These are phyloP conservation scores for Oconnorella tubifera DNA, from an alignment of 2,888 invertebrate genomes.

Conservation along the genomic window DNA sequence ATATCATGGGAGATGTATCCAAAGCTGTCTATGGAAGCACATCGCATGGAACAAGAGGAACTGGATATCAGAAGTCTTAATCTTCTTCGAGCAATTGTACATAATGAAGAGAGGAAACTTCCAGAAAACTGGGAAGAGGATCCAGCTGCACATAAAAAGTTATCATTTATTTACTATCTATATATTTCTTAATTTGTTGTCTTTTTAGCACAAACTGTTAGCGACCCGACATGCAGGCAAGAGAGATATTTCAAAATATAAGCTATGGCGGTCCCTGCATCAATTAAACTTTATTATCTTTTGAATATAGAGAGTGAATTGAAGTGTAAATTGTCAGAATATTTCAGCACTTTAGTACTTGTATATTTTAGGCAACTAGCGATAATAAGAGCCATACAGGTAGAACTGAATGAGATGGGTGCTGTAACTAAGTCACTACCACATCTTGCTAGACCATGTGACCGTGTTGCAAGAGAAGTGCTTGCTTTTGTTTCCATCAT, in stretches of 20 bases:
- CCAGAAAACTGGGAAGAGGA: slow-evolving; percentile 49
- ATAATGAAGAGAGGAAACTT: slow-evolving; percentile 53
- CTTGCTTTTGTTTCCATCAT: slow-evolving; percentile 50
- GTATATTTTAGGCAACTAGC: no score
- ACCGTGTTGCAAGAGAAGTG: slow-evolving; percentile 51
- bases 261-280: no score
- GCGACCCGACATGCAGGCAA: no score
- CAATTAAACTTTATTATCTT: background rate
- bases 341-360: no score
- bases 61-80: slow-evolving; percentile 55
- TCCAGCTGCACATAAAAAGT: slow-evolving; percentile 22
- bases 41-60: slow-evolving; percentile 50
- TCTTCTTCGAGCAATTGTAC: slow-evolving; percentile 51
- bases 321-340: no score
- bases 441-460: slow-evolving; percentile 49
- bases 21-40: slow-evolving; percentile 28
- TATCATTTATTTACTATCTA: background rate
- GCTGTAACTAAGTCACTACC: slow-evolving; percentile 51
- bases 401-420: slow-evolving; percentile 44
- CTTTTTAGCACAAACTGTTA: no score
- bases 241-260: no score
- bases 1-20: slow-evolving; percentile 31
- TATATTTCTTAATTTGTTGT: no score
- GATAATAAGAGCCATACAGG: slow-evolving; percentile 45
- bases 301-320: no score